Conservation (phyloP, 2,113 vertebrate species). For the Rallus limicola region DNA sequence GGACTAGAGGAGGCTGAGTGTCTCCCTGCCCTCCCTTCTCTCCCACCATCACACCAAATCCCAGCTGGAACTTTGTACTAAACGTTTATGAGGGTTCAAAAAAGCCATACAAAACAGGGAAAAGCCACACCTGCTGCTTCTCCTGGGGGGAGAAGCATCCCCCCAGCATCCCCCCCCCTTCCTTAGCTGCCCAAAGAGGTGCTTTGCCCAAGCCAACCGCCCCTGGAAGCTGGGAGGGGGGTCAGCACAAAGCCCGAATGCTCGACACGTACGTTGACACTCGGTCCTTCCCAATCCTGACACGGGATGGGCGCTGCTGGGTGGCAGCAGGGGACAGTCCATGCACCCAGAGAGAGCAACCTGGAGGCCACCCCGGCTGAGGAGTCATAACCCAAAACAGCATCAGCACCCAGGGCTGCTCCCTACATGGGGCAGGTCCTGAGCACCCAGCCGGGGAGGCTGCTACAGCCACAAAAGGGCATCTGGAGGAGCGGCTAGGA, state of each 20-base stretch:
- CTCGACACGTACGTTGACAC: rapidly evolving
- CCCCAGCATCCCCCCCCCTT: not conserved
- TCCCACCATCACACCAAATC: not conserved
- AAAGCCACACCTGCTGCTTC: not conserved
- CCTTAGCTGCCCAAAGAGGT: not conserved
- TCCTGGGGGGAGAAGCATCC: not conserved
- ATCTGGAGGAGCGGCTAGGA: not conserved
- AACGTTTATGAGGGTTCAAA: not conserved
- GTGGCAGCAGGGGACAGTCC: not conserved
- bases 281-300: not conserved
- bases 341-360: not conserved
- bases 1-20: not conserved
- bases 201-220: not conserved
- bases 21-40: not conserved
- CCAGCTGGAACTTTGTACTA: not conserved
- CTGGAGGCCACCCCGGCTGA: not conserved
- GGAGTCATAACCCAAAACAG: not conserved
- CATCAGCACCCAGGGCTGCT: not conserved
- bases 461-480: not conserved
- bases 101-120: not conserved
- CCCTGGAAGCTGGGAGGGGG: not conserved
- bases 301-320: not conserved
- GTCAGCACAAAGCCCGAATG: not conserved
- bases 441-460: not conserved
- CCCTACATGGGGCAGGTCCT: rapidly evolving